Percentiles rank a stretch among this genome's conserved stretches.
Evolutionary conservation across 2,797 vertebrate genomes (phyloP).

Genomic region (Urosaurus nigricauda): DNA sequence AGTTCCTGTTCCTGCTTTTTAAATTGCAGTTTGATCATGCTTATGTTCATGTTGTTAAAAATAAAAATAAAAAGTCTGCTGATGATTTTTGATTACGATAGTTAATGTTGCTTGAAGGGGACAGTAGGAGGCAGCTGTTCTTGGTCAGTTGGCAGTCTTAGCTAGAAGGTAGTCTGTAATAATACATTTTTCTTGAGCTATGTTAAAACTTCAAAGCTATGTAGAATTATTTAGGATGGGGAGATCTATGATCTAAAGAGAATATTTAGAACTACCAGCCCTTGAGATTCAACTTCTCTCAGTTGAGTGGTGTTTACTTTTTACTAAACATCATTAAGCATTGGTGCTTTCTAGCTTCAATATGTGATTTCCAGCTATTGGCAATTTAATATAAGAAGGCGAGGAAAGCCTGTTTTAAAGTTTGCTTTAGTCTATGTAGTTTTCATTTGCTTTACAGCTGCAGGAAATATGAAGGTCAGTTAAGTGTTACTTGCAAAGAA

Average conservation of each 20-base stretch:
- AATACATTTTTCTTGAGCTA: background rate
- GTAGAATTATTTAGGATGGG: background rate
- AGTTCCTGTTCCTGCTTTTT: background rate
- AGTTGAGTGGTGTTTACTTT: background rate
- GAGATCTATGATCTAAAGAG: too few relatives aligned
- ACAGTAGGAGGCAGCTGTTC: background rate
- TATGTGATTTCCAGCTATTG: background rate
- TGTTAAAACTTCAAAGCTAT: background rate
- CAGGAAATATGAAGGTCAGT: background rate
- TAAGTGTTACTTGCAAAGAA: background rate
- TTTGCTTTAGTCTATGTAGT: background rate
- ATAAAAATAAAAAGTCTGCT: too few relatives aligned
- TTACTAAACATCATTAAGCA: background rate
- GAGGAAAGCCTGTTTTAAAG: background rate
- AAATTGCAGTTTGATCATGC: background rate
- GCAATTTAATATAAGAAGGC: background rate
- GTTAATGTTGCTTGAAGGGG: background rate
- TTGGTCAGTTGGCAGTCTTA: background rate
- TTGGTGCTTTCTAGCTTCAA: background rate
- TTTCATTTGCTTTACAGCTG: background rate
- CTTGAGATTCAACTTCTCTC: background rate
- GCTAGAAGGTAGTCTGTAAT: background rate
- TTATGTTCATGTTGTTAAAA: background rate
- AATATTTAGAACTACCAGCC: too few relatives aligned
- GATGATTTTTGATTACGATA: background rate